Base-by-base conservation (phyloP, 2,113 vertebrate species). In the Merops nubicus region DNA sequence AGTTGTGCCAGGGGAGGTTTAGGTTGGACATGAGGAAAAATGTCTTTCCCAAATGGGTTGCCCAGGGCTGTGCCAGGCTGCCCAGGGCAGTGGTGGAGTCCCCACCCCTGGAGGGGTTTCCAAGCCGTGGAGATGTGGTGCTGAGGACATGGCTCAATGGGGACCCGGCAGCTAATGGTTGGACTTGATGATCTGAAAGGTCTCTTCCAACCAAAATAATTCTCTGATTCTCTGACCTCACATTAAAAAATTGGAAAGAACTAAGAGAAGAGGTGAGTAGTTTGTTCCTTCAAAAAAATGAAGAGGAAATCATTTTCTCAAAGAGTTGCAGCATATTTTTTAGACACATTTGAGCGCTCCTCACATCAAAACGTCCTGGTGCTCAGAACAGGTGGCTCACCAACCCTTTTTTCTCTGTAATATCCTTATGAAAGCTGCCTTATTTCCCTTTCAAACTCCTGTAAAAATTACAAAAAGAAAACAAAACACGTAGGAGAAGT, bases 401-500 rank as follows among this genome's bases (percentile, higher is more conserved):
- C 76, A 89, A 38, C 21, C 75, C 31, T 56, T 31, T 64, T 16
- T 19, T 72, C 87, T 88, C 74, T 65, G 22, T 73, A 85, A 94
- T 91, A 96, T 87, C 36, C 0, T 79, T 36, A 68, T 20, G 79
- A 91, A 94, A 97, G 76, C 21, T 1, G 29, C 68, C 38, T 69
- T 65, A 56, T 82, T 96, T 88, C 67, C 88, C 85, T 54, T 63
- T 63, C 54, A 74, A 88, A 91, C 50, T 69, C 69, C 51, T 15
- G 25, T 36, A 65, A 89, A 96, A 95, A 91, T 88, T n/a, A 23
- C 40, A 48, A 85, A 75, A 76, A 50, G 36, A 73, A 83, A 88
- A 90, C 67, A 88, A 80, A 96, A 83, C 50, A 62, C 15, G 81
- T 8, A 7, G 8, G 72, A 62, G 22, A 89, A 74, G 34, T 74